These are phyloP conservation scores for Siderastrea radians DNA, from an alignment of 92 coral and sea anemone species.

Conservation along the genomic window DNA sequence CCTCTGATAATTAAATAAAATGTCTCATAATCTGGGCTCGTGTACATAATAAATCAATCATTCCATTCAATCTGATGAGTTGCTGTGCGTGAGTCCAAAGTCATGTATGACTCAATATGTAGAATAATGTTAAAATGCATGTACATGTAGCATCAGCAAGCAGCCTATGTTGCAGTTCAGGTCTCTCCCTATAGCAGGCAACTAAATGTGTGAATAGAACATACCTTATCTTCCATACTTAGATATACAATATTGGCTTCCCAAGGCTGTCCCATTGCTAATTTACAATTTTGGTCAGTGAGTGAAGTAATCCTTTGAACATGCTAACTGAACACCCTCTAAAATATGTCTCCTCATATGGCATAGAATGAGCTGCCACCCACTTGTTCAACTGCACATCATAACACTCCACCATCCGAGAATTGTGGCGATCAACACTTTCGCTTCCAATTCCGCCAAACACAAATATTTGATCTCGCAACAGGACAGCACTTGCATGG, in stretches of 20 bases:
- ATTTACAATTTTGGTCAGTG: constrained; percentile 37
- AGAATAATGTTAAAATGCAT: too few relatives aligned
- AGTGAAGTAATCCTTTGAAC: constrained; percentile 67
- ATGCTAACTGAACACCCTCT: constrained; percentile 80
- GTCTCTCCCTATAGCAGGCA: too few relatives aligned
- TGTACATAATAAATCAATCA: too few relatives aligned
- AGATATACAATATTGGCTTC: neutral
- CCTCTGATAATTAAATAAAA: too few relatives aligned
- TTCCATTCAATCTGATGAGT: too few relatives aligned
- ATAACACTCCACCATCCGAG: constrained; percentile 84
- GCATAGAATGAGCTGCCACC: constrained; percentile 73
- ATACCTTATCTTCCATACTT: too few relatives aligned
- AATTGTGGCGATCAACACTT: constrained; percentile 55
- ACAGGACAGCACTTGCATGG: constrained; percentile 86
- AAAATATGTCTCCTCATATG: constrained; percentile 86
- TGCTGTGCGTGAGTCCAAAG: too few relatives aligned
- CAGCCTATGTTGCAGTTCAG: too few relatives aligned
- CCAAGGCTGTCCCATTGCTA: neutral
- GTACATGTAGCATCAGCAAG: too few relatives aligned
- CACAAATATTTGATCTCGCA: constrained; percentile 75
- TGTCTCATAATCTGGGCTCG: too few relatives aligned
- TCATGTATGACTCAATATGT: too few relatives aligned
- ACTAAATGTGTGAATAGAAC: too few relatives aligned
- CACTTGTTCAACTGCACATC: constrained; percentile 69
- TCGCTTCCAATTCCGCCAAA: constrained; percentile 87